phyloP scores from a whole-genome alignment of 2,113 vertebrate species.

The Peucedramus taeniatus region DNA sequence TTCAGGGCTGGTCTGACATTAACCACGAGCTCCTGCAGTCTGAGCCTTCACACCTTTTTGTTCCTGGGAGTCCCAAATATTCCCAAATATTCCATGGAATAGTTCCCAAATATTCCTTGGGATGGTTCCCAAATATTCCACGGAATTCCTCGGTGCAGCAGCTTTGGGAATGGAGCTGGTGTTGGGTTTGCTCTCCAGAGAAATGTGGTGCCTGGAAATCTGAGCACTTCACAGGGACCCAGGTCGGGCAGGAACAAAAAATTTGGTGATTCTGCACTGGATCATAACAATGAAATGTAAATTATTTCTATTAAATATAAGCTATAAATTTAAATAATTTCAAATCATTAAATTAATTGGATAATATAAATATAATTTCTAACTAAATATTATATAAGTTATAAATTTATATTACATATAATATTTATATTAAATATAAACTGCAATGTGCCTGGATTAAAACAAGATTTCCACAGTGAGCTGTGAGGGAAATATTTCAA shows the following conservation, averaged over 20 bases:
- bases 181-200: not conserved
- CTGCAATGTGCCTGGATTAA: not conserved
- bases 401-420: not conserved
- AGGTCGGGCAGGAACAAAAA: not conserved
- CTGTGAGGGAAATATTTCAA: not conserved
- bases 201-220: not conserved
- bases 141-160: not conserved
- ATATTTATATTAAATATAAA: not conserved
- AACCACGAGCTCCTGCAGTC: not conserved
- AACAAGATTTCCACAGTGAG: not conserved
- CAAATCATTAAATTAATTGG: too few species aligned
- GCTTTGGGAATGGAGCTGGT: not conserved
- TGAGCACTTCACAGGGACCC: not conserved
- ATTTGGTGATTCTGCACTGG: not conserved
- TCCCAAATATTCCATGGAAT: not conserved
- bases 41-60: not conserved
- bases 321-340: too few species aligned
- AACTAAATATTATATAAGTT: too few species aligned
- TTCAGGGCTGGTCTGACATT: not conserved
- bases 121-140: not conserved
- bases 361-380: too few species aligned
- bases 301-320: not conserved
- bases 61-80: not conserved
- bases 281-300: not conserved
- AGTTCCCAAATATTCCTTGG: not conserved